These are phyloP conservation scores for Chydorus sphaericus DNA, from an alignment of 2,888 invertebrate genomes.

Conservation along the genomic window DNA sequence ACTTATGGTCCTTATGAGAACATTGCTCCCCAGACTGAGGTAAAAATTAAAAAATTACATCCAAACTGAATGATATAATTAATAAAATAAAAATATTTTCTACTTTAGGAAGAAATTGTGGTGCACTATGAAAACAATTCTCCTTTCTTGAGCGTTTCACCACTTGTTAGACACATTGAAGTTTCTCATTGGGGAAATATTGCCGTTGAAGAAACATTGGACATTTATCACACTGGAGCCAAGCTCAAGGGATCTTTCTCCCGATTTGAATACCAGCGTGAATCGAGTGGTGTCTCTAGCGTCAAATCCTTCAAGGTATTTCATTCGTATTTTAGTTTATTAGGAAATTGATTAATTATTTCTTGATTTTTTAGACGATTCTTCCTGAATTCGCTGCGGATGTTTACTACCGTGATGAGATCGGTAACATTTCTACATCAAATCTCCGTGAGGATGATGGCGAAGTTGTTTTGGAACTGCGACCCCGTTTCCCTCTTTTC, in stretches of 20 bases:
- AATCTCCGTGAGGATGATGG: constrained; percentile 80
- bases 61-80: background rate
- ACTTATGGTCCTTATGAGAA: constrained; percentile 80
- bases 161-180: constrained; percentile 73
- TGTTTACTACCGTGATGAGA: constrained; percentile 94
- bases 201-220: constrained; percentile 87
- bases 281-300: constrained; percentile 73
- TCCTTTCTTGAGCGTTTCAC: constrained; percentile 86
- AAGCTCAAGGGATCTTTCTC: constrained; percentile 72
- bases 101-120: constrained; percentile 42
- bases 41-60: constrained; percentile 22
- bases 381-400: constrained; percentile 74
- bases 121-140: constrained; percentile 93
- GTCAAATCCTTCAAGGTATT: constrained; percentile 74
- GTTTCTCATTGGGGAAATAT: constrained; percentile 99
- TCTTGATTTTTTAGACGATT: constrained; percentile 30
- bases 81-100: background rate
- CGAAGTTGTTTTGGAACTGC: constrained; percentile 85
- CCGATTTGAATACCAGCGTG: constrained; percentile 91
- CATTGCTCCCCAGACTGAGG: constrained; percentile 39
- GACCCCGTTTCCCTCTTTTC: constrained; percentile 92
- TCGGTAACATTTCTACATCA: constrained; percentile 97
- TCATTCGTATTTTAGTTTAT: background rate
- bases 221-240: constrained; percentile 85
- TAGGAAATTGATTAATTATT: background rate